These are phyloP conservation scores for Novumbra hubbsi DNA, from an alignment of 2,797 vertebrate genomes.

Conservation along the genomic window DNA sequence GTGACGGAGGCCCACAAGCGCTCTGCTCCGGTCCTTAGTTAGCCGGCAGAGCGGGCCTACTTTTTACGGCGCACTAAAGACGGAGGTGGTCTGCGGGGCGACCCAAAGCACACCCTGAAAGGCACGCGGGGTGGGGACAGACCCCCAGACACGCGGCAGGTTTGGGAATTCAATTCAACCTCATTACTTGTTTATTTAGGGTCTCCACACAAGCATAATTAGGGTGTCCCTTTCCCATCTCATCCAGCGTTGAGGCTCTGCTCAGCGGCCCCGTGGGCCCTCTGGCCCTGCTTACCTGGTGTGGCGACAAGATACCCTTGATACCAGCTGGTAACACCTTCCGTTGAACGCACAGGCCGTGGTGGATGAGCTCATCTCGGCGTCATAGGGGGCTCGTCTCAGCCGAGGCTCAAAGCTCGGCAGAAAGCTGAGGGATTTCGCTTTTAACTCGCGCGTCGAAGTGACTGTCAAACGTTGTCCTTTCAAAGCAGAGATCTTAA, in stretches of 20 bases:
- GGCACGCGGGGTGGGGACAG: too few species aligned
- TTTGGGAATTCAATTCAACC: too few species aligned
- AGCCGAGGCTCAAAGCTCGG: conserved; percentile 62
- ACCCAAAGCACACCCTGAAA: too few species aligned
- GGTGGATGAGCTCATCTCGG: conserved; percentile 54
- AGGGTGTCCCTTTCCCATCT: too few species aligned
- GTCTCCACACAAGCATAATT: too few species aligned
- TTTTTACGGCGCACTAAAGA: background rate
- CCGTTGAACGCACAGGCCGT: conserved; percentile 52
- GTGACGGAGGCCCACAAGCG: background rate
- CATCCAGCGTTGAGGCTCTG: background rate
- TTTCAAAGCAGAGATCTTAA: conserved; percentile 48
- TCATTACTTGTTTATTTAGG: too few species aligned
- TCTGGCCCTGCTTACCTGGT: background rate
- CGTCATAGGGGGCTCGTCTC: conserved; percentile 48
- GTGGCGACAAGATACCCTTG: conserved; percentile 20
- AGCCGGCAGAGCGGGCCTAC: background rate
- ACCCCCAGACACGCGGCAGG: too few species aligned
- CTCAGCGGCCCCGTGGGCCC: too few species aligned
- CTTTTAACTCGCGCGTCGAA: conserved; percentile 73
- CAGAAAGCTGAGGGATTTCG: conserved; percentile 47
- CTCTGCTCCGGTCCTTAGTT: background rate
- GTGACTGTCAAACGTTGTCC: conserved; percentile 70
- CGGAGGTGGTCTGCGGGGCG: too few species aligned
- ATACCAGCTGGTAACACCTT: conserved; percentile 64